Percentiles rank a stretch among this genome's conserved stretches.
These are phyloP conservation scores for Pollenia labialis DNA, from an alignment of 2,888 invertebrate genomes.

Conservation along the genomic window DNA sequence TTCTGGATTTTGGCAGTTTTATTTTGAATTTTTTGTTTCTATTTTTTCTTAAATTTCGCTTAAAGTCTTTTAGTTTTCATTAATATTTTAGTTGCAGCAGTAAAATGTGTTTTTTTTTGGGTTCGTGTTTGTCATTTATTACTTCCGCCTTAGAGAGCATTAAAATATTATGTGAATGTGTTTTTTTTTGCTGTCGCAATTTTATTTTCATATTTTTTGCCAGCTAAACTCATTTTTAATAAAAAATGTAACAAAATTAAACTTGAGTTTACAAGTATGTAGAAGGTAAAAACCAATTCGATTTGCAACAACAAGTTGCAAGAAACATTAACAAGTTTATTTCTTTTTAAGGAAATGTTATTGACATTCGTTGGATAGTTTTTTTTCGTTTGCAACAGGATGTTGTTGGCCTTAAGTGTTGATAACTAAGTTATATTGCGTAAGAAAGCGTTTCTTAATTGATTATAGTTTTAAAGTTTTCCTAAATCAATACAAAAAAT, in stretches of 20 bases:
- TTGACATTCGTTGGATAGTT: slow-evolving; percentile 43
- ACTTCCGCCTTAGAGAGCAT: slow-evolving; percentile 63
- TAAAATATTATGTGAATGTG: slow-evolving; percentile 45
- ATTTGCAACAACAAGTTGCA: slow-evolving; percentile 5
- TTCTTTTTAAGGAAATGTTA: slow-evolving; percentile 56
- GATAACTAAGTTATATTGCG: slow-evolving; percentile 9
- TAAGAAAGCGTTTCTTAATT: neutral
- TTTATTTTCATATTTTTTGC: neutral
- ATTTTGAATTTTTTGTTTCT: slow-evolving; percentile 21
- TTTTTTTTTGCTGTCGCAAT: neutral
- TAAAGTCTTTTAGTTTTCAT: slow-evolving; percentile 14
- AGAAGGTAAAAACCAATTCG: slow-evolving; percentile 8
- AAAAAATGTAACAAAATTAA: slow-evolving; percentile 45
- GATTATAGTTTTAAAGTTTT: neutral
- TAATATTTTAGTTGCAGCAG: slow-evolving; percentile 1
- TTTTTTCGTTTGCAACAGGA: slow-evolving; percentile 41
- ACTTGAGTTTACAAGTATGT: slow-evolving; percentile 16
- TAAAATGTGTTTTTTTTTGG: slow-evolving; percentile 22
- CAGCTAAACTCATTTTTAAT: neutral
- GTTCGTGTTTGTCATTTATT: slow-evolving; percentile 66
- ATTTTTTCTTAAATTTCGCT: neutral
- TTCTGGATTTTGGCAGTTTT: slow-evolving; percentile 39
- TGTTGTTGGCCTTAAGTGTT: slow-evolving; percentile 52
- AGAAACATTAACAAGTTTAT: slow-evolving; percentile 42
- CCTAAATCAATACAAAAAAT: too few relatives aligned